Evolutionary conservation across 1,140 invertebrate species (phyloP).

Genomic region (Polyergus mexicanus): DNA sequence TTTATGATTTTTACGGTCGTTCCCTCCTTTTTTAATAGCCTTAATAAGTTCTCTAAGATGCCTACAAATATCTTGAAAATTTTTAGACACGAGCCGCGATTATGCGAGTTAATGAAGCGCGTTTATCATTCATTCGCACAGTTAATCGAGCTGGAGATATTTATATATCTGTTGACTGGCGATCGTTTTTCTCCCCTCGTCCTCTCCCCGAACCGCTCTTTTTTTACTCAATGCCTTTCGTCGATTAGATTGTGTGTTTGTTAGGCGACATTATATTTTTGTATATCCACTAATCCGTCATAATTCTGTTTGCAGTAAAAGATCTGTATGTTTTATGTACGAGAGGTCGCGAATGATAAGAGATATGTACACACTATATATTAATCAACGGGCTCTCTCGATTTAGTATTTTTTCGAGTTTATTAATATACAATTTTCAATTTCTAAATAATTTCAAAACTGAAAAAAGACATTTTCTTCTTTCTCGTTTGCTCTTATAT

Average conservation of each 20-base stretch:
- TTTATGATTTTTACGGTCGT: constrained; percentile 34
- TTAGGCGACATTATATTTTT: constrained; percentile 35
- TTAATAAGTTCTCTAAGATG: not conserved
- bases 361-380: constrained; percentile 10
- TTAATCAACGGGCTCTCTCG: constrained; percentile 27
- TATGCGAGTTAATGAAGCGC: not conserved
- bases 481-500: too few relatives aligned
- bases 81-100: not conserved
- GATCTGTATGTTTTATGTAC: not conserved
- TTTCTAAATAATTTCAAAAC: not conserved
- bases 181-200: not conserved
- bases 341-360: constrained; percentile 47
- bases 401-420: constrained; percentile 19
- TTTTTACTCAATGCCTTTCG: not conserved
- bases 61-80: not conserved
- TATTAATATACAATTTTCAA: constrained; percentile 9
- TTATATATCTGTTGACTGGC: constrained; percentile 29
- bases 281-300: constrained; percentile 28
- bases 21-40: constrained; percentile 13
- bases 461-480: not conserved
- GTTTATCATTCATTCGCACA: constrained; percentile 15
- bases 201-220: not conserved
- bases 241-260: constrained; percentile 55
- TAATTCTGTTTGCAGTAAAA: constrained; percentile 37
- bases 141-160: constrained; percentile 20